These are phyloP conservation scores for Boloria euphrosyne DNA, from an alignment of 2,888 invertebrate genomes.

Conservation along the genomic window DNA sequence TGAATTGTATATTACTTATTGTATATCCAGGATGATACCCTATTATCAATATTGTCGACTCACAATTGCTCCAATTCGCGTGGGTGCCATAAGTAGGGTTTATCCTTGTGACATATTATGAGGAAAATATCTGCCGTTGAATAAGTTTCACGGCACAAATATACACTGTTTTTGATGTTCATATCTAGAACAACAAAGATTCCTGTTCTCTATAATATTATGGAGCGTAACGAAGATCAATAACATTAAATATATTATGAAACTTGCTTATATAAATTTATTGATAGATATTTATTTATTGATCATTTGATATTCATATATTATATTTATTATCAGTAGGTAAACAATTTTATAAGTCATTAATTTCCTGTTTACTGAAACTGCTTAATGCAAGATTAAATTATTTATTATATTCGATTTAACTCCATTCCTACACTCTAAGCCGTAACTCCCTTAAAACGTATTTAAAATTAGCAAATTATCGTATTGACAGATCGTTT, in stretches of 20 bases:
- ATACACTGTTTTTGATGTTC: not conserved
- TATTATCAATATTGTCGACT: not conserved
- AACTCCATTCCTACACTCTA: not conserved
- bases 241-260: too few species aligned
- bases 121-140: slow-evolving; percentile 15
- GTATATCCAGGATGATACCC: not conserved
- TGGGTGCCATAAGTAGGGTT: not conserved
- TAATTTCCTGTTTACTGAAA: not conserved
- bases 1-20: not conserved
- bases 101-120: slow-evolving; percentile 8
- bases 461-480: too few species aligned
- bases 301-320: too few species aligned
- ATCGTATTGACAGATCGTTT: too few species aligned
- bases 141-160: not conserved
- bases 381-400: not conserved
- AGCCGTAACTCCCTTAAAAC: too few species aligned
- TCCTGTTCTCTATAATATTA: too few species aligned
- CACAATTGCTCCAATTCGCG: not conserved
- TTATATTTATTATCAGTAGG: not conserved
- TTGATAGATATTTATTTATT: too few species aligned
- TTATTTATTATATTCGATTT: not conserved
- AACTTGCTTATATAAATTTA: too few species aligned
- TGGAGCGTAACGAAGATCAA: too few species aligned
- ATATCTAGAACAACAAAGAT: too few species aligned
- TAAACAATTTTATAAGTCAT: not conserved